Conservation (phyloP, 2,797 vertebrate species). For the Platalea minor region DNA sequence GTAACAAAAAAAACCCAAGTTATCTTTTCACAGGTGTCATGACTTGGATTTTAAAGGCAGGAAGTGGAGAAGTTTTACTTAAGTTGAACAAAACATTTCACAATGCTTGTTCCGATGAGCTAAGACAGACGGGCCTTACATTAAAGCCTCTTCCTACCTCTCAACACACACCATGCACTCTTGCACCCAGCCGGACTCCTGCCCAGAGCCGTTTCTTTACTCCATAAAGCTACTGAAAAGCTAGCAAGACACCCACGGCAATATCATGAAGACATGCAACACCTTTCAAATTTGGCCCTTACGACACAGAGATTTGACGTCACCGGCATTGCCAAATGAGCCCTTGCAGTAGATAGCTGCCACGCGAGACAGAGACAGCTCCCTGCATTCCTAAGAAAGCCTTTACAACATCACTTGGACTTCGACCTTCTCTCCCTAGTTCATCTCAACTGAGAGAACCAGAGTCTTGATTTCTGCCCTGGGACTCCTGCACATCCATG, state of each 20-base stretch:
- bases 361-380: rapidly evolving
- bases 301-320: neutral
- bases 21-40: neutral
- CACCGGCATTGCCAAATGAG: neutral
- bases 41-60: neutral
- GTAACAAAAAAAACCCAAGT: neutral
- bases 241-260: neutral
- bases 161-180: neutral
- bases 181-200: neutral
- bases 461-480: neutral
- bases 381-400: neutral
- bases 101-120: neutral
- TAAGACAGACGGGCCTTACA: neutral
- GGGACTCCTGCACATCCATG: neutral
- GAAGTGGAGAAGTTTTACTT: neutral
- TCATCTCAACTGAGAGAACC: neutral
- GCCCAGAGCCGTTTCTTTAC: neutral
- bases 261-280: neutral
- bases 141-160: neutral
- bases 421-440: neutral
- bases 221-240: neutral
- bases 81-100: neutral
- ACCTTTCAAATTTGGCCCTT: neutral
- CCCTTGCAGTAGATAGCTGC: neutral
- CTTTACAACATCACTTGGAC: neutral